Evolutionary conservation across 2,888 invertebrate species (phyloP).

Genomic region (Mesorhabditis spiculigera): DNA sequence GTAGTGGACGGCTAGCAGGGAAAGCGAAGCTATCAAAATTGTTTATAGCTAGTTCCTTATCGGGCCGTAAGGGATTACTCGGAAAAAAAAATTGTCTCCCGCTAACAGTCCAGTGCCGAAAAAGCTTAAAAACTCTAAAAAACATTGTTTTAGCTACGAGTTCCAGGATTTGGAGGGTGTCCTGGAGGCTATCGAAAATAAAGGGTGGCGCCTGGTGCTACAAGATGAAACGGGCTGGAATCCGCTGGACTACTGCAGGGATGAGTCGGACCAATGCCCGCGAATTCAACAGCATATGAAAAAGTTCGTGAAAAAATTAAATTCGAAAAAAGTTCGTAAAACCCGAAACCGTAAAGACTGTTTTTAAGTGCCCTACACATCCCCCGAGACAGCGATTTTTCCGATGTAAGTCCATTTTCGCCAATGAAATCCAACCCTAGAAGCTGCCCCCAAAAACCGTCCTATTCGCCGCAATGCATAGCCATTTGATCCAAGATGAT

Average conservation of each 20-base stretch:
- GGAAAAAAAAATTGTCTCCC: too few relatives aligned
- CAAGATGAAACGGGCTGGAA: conserved; percentile 1
- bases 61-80: too few relatives aligned
- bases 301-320: background rate
- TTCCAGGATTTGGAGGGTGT: background rate
- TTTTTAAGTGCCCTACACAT: background rate
- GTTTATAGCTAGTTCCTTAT: too few relatives aligned
- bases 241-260: background rate
- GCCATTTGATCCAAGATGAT: background rate
- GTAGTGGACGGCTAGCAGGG: too few relatives aligned
- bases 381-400: background rate
- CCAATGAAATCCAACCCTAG: background rate
- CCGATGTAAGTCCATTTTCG: background rate
- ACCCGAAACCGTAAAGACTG: too few relatives aligned
- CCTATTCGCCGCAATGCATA: background rate
- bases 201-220: background rate
- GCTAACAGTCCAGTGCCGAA: too few relatives aligned
- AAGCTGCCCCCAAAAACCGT: background rate
- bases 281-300: background rate
- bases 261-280: background rate
- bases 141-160: background rate
- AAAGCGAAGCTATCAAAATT: too few relatives aligned
- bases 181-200: background rate
- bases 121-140: too few relatives aligned
- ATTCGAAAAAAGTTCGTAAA: background rate